Conservation (phyloP, 2,888 invertebrate genomes). For the Hipparchia semele region DNA sequence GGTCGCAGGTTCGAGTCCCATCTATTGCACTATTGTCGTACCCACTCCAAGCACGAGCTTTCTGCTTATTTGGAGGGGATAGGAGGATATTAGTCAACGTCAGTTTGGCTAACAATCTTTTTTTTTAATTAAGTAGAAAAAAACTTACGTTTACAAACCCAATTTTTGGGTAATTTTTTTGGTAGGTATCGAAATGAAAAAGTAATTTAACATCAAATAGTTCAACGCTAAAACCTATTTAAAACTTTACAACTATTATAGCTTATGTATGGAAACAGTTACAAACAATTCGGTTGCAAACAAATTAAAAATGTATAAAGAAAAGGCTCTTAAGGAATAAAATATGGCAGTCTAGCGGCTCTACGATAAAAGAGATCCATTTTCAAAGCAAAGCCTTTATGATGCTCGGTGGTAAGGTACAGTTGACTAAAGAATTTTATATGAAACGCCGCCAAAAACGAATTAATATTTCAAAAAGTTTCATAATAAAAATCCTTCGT, state of each 20-base stretch:
- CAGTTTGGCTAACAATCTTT: too few species aligned
- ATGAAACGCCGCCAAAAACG: conserved; percentile 31
- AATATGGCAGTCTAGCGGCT: conserved; percentile 24
- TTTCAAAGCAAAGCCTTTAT: conserved; percentile 32
- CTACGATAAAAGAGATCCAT: conserved; percentile 32
- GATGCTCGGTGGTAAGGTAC: conserved; percentile 18
- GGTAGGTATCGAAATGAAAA: too few species aligned
- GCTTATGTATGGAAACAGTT: neutral
- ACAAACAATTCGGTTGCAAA: conserved; percentile 11
- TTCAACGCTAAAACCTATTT: too few species aligned
- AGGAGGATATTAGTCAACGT: too few species aligned
- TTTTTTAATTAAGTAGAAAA: too few species aligned
- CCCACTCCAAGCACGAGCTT: too few species aligned
- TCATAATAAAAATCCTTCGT: neutral
- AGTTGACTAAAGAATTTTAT: conserved; percentile 35
- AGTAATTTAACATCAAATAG: too few species aligned
- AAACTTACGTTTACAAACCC: too few species aligned
- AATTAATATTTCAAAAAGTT: conserved; percentile 18
- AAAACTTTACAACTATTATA: neutral
- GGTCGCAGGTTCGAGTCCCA: too few species aligned
- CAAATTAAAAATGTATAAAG: conserved; percentile 32
- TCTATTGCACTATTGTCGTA: too few species aligned
- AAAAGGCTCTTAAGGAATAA: conserved; percentile 26
- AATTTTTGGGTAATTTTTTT: too few species aligned
- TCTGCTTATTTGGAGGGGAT: too few species aligned